Evolutionary conservation across 2,888 invertebrate species (phyloP).

Genomic region (Acleris sparsana): DNA sequence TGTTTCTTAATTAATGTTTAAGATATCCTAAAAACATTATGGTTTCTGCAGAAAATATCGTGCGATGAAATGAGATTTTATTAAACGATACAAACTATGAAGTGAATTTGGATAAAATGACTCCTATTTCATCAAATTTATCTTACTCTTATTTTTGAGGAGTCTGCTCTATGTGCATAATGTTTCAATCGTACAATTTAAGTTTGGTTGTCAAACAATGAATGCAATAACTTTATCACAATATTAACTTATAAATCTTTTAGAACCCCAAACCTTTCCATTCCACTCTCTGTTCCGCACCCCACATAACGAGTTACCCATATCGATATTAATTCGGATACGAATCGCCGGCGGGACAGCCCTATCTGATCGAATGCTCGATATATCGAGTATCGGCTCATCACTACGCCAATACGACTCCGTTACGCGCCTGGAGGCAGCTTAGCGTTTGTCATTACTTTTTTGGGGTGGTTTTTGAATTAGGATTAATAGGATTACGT

Average conservation of each 20-base stretch:
- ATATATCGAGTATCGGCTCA: conserved; percentile 51
- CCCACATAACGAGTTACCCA: conserved; percentile 68
- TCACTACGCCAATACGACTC: conserved; percentile 46
- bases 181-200: too few relatives aligned
- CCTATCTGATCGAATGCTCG: conserved; percentile 41
- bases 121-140: too few relatives aligned
- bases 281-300: conserved; percentile 31
- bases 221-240: too few relatives aligned
- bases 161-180: too few relatives aligned
- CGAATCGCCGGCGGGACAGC: conserved; percentile 66
- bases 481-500: conserved; percentile 20
- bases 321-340: conserved; percentile 79
- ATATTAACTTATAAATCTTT: neutral
- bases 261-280: conserved; percentile 6
- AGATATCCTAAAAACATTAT: too few relatives aligned
- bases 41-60: too few relatives aligned
- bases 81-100: too few relatives aligned
- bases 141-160: too few relatives aligned
- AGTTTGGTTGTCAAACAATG: too few relatives aligned
- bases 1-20: too few relatives aligned
- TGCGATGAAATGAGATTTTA: too few relatives aligned
- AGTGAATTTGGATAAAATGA: too few relatives aligned
- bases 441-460: conserved; percentile 6
- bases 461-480: conserved; percentile 26
- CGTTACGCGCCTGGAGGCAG: conserved; percentile 61